Evolutionary conservation across 2,888 invertebrate genomes (phyloP).

Genomic region (Tyria jacobaeae): DNA sequence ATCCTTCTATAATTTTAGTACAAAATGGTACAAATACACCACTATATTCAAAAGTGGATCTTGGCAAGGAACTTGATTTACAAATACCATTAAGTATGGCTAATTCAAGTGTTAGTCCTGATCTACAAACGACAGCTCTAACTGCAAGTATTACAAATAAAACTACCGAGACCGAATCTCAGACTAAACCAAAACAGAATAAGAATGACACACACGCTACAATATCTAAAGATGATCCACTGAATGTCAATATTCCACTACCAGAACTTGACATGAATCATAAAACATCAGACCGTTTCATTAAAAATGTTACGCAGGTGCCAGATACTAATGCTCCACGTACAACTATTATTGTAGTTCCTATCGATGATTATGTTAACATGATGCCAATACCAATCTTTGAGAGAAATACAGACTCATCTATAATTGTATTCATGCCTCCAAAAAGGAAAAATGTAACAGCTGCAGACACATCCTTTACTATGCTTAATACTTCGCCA

Average conservation of each 20-base stretch:
- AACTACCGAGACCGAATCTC: background rate
- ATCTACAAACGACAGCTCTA: background rate
- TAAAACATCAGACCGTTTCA: background rate
- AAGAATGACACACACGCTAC: background rate
- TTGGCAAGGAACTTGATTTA: background rate
- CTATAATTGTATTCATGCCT: slow-evolving; percentile 10
- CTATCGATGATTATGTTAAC: slow-evolving; percentile 5
- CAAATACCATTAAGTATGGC: background rate
- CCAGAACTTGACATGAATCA: background rate
- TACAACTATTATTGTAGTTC: slow-evolving; percentile 10
- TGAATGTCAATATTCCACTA: slow-evolving; percentile 17
- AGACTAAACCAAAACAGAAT: background rate
- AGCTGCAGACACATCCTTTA: background rate
- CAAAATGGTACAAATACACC: background rate
- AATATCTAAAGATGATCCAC: slow-evolving; percentile 6
- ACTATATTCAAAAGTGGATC: background rate
- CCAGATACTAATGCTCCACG: background rate
- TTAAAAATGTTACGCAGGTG: background rate
- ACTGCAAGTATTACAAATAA: background rate
- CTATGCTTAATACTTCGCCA: background rate
- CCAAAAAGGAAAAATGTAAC: background rate
- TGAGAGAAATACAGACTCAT: background rate
- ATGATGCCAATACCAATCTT: slow-evolving; percentile 9
- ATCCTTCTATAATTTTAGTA: background rate
- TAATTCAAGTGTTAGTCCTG: background rate